Percentiles rank a stretch among this genome's conserved stretches.
phyloP scores from a whole-genome alignment of 2,113 vertebrate genomes.

The Pelmatolapia mariae region DNA sequence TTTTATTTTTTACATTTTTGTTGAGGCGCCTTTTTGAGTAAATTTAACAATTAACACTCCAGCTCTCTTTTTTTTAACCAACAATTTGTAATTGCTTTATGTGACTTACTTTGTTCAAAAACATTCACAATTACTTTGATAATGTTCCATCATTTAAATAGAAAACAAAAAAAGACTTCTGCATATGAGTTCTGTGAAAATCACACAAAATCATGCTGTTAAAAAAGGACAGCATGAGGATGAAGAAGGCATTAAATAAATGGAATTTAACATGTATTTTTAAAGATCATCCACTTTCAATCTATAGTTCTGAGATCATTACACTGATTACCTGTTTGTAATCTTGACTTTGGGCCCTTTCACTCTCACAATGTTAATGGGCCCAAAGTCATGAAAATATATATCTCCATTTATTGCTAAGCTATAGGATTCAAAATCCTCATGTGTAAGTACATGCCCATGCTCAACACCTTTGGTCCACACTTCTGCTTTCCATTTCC shows the following conservation, averaged over 20 bases:
- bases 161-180: background rate
- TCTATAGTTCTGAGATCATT: background rate
- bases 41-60: slow-evolving; percentile 19
- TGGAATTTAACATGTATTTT: background rate
- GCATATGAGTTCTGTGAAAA: background rate
- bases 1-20: background rate
- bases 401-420: background rate
- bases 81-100: background rate
- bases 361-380: background rate
- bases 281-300: background rate
- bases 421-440: background rate
- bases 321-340: background rate
- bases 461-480: background rate
- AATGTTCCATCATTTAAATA: background rate
- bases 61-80: background rate
- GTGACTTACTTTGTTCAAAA: background rate
- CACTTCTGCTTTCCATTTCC: background rate
- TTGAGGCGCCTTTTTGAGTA: background rate
- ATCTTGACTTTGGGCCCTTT: background rate
- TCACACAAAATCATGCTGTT: background rate
- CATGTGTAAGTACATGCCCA: background rate
- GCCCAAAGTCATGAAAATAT: background rate
- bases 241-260: background rate
- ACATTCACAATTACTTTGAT: background rate
- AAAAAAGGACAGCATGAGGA: background rate